Evolutionary conservation across 2,888 invertebrate genomes (phyloP).

Genomic region (Camptogramma bilineatum): DNA sequence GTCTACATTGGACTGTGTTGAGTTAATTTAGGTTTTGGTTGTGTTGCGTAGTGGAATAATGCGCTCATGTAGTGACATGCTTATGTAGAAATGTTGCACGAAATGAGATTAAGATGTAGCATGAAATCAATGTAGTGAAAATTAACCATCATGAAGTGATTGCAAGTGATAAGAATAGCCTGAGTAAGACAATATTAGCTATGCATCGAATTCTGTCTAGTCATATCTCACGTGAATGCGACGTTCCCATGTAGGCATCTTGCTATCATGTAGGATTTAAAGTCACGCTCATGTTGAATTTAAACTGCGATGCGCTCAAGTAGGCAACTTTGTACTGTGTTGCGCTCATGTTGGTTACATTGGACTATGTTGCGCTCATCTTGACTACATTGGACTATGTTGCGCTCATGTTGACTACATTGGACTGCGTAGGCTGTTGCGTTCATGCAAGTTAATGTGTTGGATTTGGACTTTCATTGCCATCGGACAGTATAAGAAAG

Average conservation of each 20-base stretch:
- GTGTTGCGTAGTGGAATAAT: background rate
- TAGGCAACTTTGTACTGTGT: background rate
- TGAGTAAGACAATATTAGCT: background rate
- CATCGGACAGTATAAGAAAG: background rate
- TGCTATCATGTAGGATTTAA: background rate
- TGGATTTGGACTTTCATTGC: background rate
- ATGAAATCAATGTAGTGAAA: background rate
- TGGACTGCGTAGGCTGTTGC: background rate
- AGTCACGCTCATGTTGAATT: background rate
- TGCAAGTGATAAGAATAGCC: background rate
- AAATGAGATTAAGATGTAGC: background rate
- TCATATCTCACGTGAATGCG: too few species aligned
- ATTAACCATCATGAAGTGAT: background rate
- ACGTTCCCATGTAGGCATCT: background rate
- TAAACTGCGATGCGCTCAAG: conserved; percentile 5
- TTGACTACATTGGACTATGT: background rate
- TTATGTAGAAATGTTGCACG: background rate
- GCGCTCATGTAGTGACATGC: background rate
- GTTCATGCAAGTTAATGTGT: background rate
- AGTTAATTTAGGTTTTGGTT: background rate
- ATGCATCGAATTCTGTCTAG: background rate
- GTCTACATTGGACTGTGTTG: background rate
- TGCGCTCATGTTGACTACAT: background rate
- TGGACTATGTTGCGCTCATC: background rate
- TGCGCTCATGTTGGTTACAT: background rate